Percentiles rank a stretch among this genome's conserved stretches.
Evolutionary conservation across 92 coral and sea anemone species (phyloP).

Genomic region (Epizoanthus ramosus): DNA sequence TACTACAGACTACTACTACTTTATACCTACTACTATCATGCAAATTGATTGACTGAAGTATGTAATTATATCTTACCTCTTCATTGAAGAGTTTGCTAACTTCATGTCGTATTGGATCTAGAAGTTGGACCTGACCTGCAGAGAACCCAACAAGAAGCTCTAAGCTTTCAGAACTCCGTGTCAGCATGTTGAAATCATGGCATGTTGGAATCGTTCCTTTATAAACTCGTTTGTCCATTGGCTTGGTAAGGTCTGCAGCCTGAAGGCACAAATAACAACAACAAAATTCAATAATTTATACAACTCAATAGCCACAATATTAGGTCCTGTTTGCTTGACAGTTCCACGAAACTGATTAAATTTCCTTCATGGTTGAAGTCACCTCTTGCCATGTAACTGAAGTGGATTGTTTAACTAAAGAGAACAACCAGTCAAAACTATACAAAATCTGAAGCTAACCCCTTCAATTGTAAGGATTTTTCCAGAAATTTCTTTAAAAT

Average conservation of each 20-base stretch:
- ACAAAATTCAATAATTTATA: not conserved
- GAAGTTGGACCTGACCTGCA: constrained; percentile 97
- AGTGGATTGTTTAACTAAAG: too few relatives aligned
- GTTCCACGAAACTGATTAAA: too few relatives aligned
- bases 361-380: too few relatives aligned
- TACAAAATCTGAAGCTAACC: too few relatives aligned
- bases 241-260: constrained; percentile 99
- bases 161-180: constrained; percentile 89
- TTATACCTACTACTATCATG: too few relatives aligned
- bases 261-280: constrained; percentile 16
- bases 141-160: constrained; percentile 97
- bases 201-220: constrained; percentile 99
- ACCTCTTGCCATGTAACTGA: too few relatives aligned
- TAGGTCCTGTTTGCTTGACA: too few relatives aligned
- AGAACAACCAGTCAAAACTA: too few relatives aligned
- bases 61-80: constrained; percentile 67
- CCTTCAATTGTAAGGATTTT: too few relatives aligned
- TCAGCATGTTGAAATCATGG: constrained; percentile 94
- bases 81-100: constrained; percentile 96
- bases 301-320: too few relatives aligned
- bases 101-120: constrained; percentile 95
- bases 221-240: constrained; percentile 92
- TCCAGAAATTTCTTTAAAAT: too few relatives aligned
- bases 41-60: not conserved
- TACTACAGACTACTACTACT: too few relatives aligned